Evolutionary conservation across 1,140 invertebrate genomes (phyloP), one percentile per base, ranked within the genome.

Genomic region (Saccostrea glomerata): DNA sequence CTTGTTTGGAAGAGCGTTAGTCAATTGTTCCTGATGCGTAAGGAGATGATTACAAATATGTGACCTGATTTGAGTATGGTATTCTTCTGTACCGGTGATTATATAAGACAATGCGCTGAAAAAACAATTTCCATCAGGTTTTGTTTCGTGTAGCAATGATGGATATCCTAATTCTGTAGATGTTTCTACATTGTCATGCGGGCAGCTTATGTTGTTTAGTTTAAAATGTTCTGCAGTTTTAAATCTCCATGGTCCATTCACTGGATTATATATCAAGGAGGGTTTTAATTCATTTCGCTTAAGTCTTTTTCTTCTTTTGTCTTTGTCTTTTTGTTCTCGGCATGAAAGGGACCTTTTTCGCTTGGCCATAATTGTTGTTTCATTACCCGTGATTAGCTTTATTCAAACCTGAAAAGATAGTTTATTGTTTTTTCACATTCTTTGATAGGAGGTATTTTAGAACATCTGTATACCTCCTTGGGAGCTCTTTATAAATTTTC

Each of bases 401-500:
- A 60, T 15, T 60, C 30, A 36, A 2, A 36, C 30, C 58, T 60
- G 58, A 60, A 60, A 60, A 60, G 58, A 60, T 60, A 60, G 58
- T 20, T 60, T 15, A 20, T 60, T 60, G 58, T 36, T 60, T 13
- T 15, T 15, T 60, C 58, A 17, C 58, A 20, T 60, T 60, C 20
- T 60, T 3, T 47, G 47, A 17, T 17, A 60, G 58, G 20, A 60
- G 58, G 58, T 60, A 60, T 15, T 60, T 60, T 20, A 60, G 13
- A 60, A 60, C 58, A 60, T 13, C 3, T 60, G 3, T 15, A 60
- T 20, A 60, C 20, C 58, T 60, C 20, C 58, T 15, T 17, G 13
- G 58, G 58, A 60, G 58, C 13, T 60, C 58, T 60, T 60, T 60
- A 60, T 60, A 60, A 60, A 60, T 60, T 60, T 60, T 60, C 58